These are phyloP conservation scores for Tridacna crocea DNA, from an alignment of 2,888 invertebrate genomes.

Conservation along the genomic window DNA sequence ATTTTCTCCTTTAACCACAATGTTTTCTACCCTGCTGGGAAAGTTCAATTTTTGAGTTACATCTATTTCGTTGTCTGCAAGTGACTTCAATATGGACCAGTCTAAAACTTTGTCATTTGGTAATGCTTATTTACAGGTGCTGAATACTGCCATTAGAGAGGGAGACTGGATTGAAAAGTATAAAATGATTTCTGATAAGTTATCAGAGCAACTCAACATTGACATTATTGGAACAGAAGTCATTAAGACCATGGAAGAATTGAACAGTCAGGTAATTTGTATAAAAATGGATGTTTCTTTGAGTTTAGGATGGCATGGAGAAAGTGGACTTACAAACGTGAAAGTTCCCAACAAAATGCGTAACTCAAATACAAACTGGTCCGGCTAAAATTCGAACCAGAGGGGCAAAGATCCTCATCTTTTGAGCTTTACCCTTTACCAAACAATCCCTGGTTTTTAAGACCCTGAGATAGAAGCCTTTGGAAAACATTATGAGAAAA, in stretches of 20 bases:
- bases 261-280: conserved; percentile 8
- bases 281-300: background rate
- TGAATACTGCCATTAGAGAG: conserved; percentile 25
- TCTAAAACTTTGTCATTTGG: background rate
- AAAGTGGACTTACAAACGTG: too few species aligned
- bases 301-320: too few species aligned
- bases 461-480: too few species aligned
- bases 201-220: conserved; percentile 63
- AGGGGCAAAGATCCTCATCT: too few species aligned
- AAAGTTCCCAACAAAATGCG: too few species aligned
- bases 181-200: conserved; percentile 41
- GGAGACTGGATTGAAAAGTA: conserved; percentile 50
- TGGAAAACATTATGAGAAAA: background rate
- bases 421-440: too few species aligned
- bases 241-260: conserved; percentile 5
- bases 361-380: too few species aligned
- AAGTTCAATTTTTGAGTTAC: too few species aligned
- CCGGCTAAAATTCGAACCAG: too few species aligned
- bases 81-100: background rate
- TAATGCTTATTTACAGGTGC: conserved; percentile 10
- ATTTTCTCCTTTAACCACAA: background rate
- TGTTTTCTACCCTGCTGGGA: background rate
- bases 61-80: background rate
- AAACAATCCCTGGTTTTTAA: too few species aligned
- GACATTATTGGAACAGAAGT: conserved; percentile 5